These are phyloP conservation scores for Leiothrix lutea DNA, from an alignment of 2,113 vertebrate species.

Conservation along the genomic window DNA sequence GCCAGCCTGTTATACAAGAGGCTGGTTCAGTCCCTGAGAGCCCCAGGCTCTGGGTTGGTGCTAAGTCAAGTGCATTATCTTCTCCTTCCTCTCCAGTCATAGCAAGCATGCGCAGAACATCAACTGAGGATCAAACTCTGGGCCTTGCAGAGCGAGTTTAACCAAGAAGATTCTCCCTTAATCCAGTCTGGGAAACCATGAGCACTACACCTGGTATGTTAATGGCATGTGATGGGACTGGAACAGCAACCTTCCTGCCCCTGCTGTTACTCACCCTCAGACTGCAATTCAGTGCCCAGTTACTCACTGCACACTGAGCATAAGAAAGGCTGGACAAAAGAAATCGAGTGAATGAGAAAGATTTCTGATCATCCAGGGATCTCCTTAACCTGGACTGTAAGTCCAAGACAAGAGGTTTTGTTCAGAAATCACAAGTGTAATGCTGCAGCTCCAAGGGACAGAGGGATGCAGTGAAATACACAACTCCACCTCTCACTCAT, in stretches of 20 bases:
- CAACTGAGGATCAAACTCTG: neutral
- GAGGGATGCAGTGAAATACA: neutral
- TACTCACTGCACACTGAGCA: neutral
- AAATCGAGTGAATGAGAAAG: neutral
- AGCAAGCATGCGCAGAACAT: neutral
- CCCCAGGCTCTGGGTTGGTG: neutral
- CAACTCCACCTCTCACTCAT: neutral
- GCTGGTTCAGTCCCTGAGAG: neutral
- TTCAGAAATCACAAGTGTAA: neutral
- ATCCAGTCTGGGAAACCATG: slow-evolving; percentile 7
- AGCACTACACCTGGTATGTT: slow-evolving; percentile 30
- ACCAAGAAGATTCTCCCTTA: neutral
- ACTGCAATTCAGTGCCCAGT: neutral
- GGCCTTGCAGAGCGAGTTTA: slow-evolving; percentile 31
- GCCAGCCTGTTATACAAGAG: neutral
- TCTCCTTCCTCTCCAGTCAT: neutral
- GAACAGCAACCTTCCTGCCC: slow-evolving; percentile 2
- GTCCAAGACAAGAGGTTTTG: neutral
- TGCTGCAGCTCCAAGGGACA: neutral
- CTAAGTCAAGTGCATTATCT: neutral
- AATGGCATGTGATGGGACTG: slow-evolving; percentile 21
- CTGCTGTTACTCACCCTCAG: neutral
- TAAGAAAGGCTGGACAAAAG: neutral
- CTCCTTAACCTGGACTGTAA: neutral
- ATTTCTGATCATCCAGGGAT: neutral